These are phyloP conservation scores for Papilio aristodemus DNA, from an alignment of 1,140 invertebrate species.

Conservation along the genomic window DNA sequence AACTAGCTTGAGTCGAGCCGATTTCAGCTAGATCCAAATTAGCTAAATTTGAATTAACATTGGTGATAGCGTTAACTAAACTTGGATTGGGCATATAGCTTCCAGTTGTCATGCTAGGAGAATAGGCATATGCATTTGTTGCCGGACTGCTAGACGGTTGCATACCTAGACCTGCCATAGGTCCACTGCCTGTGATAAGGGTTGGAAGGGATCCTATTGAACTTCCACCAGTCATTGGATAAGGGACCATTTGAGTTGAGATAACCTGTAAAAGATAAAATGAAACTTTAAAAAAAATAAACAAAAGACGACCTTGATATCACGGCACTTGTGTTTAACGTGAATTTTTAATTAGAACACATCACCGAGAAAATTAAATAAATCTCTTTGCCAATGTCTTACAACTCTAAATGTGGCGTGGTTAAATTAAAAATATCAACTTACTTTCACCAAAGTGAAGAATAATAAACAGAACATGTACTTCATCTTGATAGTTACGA, in stretches of 20 bases:
- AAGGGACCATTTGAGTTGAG: constrained; percentile 36
- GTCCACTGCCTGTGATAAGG: neutral
- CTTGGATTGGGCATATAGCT: constrained; percentile 39
- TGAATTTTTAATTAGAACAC: too few relatives aligned
- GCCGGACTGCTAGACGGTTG: neutral
- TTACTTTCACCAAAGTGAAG: constrained; percentile 19
- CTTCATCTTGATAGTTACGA: constrained; percentile 27
- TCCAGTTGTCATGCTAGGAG: neutral
- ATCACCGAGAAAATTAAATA: too few relatives aligned
- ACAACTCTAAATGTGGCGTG: too few relatives aligned
- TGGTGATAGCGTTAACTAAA: constrained; percentile 30
- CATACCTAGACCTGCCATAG: constrained; percentile 19
- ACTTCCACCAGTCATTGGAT: constrained; percentile 25
- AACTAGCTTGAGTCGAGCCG: constrained; percentile 34
- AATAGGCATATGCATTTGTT: constrained; percentile 8
- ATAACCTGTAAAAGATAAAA: constrained; percentile 36
- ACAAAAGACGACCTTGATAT: too few relatives aligned
- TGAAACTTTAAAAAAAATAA: too few relatives aligned
- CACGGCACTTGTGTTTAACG: too few relatives aligned
- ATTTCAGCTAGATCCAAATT: constrained; percentile 30
- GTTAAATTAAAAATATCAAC: neutral
- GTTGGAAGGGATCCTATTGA: constrained; percentile 3
- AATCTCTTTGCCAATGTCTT: too few relatives aligned
- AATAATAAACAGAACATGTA: constrained; percentile 9
- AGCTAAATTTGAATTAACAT: constrained; percentile 29